Evolutionary conservation across 2,113 vertebrate species (phyloP).

Genomic region (Orcinus orca): DNA sequence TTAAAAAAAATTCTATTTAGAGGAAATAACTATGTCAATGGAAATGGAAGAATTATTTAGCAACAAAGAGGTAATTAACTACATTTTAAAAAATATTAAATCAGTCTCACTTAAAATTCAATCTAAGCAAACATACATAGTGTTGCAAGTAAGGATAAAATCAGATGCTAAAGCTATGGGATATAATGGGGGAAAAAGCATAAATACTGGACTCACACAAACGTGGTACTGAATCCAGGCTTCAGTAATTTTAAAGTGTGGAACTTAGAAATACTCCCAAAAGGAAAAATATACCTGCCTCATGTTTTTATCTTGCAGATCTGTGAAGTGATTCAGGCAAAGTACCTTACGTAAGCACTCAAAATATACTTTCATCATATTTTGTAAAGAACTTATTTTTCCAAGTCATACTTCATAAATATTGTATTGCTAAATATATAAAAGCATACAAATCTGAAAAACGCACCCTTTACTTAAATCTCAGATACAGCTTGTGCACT

Average conservation of each 20-base stretch:
- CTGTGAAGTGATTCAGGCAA: neutral
- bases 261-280: neutral
- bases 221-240: neutral
- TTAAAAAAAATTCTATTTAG: neutral
- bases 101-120: neutral
- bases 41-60: neutral
- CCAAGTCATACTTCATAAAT: neutral
- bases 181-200: neutral
- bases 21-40: neutral
- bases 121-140: neutral
- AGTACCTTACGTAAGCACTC: neutral
- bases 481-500: neutral
- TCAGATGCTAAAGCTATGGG: neutral
- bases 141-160: neutral
- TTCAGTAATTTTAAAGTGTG: neutral
- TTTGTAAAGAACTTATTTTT: neutral
- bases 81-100: neutral
- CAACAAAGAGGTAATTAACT: neutral
- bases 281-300: neutral
- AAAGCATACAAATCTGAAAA: neutral
- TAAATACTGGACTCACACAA: neutral
- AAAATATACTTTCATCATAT: neutral
- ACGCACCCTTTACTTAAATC: neutral
- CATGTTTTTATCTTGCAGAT: neutral
- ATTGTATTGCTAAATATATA: neutral